Evolutionary conservation across 2,113 vertebrate species (phyloP), one percentile per base, ranked within the genome.

Genomic region (Sphaerodactylus townsendi): DNA sequence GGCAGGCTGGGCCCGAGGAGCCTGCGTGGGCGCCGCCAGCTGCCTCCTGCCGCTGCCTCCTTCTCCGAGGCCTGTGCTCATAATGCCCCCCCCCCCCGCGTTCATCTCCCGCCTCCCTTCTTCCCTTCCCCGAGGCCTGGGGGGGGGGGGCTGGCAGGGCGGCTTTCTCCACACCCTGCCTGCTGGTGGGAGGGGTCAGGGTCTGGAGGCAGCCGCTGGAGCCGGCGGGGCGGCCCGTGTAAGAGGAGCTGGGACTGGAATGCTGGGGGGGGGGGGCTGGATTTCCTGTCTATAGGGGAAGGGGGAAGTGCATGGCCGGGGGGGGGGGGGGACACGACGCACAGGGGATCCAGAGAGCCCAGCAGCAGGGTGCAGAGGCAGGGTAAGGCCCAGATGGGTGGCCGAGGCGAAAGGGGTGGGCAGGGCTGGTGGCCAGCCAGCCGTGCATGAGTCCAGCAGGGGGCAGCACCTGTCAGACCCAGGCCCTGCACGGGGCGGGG

Each of bases 161-260:
- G 1, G 5, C 78, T 5, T 5, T 37, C 7, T 77, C 75, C 33
- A 10, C 17, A 4, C 15, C 53, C 50, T n/a, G n/a, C n/a, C n/a
- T 5, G 74, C 48, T 4, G 4, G 33, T 77, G 50, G 50, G 74
- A 76, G 73, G 33, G 75, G 39, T 28, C 8, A 17, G 44, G n/a
- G n/a, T n/a, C n/a, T n/a, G n/a, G n/a, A 53, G 48, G 28, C 62
- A 41, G 17, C 5, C 14, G 56, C 77, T 28, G 2, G 37, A 50
- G 10, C 2, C 28, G 39, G 28, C 7, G 48, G 65, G 73, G 73
- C 73, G 73, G 79, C 85, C 37, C 48, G 64, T 79, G 79, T 69
- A 82, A 86, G 72, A 59, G 83, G 83, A 50, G 79, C 85, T 23
- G 46, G 69, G n/a, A 5, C n/a, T 10, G 79, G 78, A 77, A 77